Conservation (phyloP, 2,888 invertebrate genomes). For the Ectemnius continuus region DNA sequence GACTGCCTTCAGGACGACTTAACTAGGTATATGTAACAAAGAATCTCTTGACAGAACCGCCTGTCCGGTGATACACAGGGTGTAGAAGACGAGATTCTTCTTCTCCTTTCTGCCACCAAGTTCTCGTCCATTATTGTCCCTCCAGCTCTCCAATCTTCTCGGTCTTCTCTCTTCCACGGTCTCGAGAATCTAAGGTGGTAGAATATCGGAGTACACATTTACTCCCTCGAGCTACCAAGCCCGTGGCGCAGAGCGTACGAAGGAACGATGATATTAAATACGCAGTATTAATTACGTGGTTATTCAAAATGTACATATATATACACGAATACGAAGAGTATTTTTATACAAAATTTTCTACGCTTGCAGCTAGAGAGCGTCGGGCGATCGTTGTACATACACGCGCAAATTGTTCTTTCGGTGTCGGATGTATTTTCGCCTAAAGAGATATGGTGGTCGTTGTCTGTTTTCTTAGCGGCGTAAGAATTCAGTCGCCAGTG, state of each 20-base stretch:
- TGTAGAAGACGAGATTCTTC: slow-evolving; percentile 47
- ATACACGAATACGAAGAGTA: slow-evolving; percentile 70
- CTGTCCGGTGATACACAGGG: slow-evolving; percentile 53
- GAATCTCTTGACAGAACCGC: slow-evolving; percentile 50
- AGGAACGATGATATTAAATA: slow-evolving; percentile 71
- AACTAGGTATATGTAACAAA: slow-evolving; percentile 53
- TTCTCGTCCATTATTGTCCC: slow-evolving; percentile 30
- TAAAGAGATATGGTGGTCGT: slow-evolving; percentile 44
- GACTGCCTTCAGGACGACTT: slow-evolving; percentile 33
- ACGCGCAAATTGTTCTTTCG: slow-evolving; percentile 59
- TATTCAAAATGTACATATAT: slow-evolving; percentile 73
- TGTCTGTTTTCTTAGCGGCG: slow-evolving; percentile 47
- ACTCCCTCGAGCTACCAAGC: slow-evolving; percentile 64
- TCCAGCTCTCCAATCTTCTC: slow-evolving; percentile 38
- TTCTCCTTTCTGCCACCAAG: slow-evolving; percentile 39
- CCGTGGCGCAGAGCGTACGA: slow-evolving; percentile 68
- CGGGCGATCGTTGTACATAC: slow-evolving; percentile 69
- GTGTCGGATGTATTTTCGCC: slow-evolving; percentile 49
- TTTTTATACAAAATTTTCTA: slow-evolving; percentile 78
- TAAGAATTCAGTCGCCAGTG: slow-evolving; percentile 51
- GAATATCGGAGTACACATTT: slow-evolving; percentile 46
- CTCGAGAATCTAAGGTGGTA: slow-evolving; percentile 47
- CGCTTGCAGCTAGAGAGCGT: slow-evolving; percentile 63
- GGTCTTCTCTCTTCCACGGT: slow-evolving; percentile 18
- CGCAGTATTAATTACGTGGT: slow-evolving; percentile 75